phyloP scores from a whole-genome alignment of 2,888 invertebrate genomes.

The Hermodice carunculata region DNA sequence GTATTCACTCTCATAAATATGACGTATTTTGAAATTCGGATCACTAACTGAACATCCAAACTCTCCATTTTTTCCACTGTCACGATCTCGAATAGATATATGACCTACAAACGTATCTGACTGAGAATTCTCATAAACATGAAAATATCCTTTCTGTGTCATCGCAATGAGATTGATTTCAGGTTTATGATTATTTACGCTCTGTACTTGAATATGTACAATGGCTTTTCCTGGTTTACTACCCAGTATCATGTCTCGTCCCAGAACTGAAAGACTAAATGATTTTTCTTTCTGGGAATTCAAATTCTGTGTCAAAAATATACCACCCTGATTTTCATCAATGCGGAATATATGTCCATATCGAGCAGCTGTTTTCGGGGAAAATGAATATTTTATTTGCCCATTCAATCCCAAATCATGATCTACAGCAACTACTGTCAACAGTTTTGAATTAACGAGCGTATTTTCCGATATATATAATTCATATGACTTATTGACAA shows the following conservation, averaged over 20 bases:
- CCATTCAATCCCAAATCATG: constrained; percentile 25
- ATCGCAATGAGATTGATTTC: constrained; percentile 28
- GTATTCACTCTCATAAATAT: constrained; percentile 23
- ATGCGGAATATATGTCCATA: constrained; percentile 25
- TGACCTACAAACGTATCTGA: constrained; percentile 15
- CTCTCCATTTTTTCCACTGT: constrained; percentile 13
- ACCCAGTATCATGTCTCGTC: constrained; percentile 23
- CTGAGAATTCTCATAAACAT: constrained; percentile 30
- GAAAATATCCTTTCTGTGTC: constrained; percentile 21
- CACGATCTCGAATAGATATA: constrained; percentile 15
- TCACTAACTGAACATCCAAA: constrained; percentile 6
- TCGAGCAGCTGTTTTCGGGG: neutral
- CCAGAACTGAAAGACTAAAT: constrained; percentile 25
- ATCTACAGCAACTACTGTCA: constrained; percentile 19
- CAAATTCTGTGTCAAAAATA: constrained; percentile 15
- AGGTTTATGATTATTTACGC: constrained; percentile 39
- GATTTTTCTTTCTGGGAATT: constrained; percentile 24
- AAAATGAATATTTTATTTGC: constrained; percentile 17
- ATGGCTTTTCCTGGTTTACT: constrained; percentile 12
- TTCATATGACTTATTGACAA: constrained; percentile 7
- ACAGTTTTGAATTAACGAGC: neutral
- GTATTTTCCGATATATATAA: constrained; percentile 10
- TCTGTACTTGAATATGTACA: constrained; percentile 30
- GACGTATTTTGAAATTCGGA: constrained; percentile 21
- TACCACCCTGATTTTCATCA: constrained; percentile 29